Conservation (phyloP, 2,888 invertebrate genomes). For the Cephus runcator region DNA sequence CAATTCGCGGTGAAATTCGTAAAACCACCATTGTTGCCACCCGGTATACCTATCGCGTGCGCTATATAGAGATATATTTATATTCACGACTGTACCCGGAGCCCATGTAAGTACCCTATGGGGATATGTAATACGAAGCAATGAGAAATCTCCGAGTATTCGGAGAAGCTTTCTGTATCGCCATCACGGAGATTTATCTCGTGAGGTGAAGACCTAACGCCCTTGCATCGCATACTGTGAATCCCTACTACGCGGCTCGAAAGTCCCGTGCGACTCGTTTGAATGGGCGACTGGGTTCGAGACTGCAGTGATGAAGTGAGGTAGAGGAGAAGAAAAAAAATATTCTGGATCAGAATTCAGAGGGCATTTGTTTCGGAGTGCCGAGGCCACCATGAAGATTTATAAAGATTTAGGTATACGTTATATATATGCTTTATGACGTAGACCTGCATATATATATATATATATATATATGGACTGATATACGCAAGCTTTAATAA, state of each 20-base stretch:
- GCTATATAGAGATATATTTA: background rate
- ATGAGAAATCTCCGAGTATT: background rate
- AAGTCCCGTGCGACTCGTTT: background rate
- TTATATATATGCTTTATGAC: conserved; percentile 20
- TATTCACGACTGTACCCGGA: background rate
- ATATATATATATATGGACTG: background rate
- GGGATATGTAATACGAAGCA: background rate
- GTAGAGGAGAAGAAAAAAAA: background rate
- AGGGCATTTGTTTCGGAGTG: conserved; percentile 32
- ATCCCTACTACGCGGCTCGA: background rate
- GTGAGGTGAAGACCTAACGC: background rate
- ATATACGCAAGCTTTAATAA: background rate
- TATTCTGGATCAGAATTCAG: conserved; percentile 37
- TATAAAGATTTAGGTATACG: conserved; percentile 36
- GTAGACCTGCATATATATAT: background rate
- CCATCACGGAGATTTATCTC: background rate
- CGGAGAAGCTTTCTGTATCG: background rate
- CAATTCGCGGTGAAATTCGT: background rate
- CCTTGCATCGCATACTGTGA: background rate
- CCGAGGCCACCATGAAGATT: conserved; percentile 6
- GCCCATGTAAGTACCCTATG: background rate
- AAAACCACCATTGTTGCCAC: background rate
- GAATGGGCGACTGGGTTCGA: background rate
- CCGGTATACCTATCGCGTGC: background rate
- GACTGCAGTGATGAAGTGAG: conserved; percentile 5